phyloP scores from a whole-genome alignment of 2,113 vertebrate genomes.

The Acinonyx jubatus region DNA sequence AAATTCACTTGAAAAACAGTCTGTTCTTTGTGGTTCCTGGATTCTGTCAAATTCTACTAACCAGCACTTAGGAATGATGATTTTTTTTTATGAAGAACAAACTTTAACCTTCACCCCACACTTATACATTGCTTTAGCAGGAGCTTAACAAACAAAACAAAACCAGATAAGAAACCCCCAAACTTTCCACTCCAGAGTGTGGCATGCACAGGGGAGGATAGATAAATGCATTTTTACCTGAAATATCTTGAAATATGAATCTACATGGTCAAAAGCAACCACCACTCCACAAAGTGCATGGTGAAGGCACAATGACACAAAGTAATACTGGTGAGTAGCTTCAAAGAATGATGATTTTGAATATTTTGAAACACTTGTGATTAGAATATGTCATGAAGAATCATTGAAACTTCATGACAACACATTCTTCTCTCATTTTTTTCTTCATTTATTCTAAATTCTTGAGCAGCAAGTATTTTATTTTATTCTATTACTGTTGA shows the following conservation, averaged over 20 bases:
- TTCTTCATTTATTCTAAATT: too few species aligned
- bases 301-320: accelerated
- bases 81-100: too few species aligned
- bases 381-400: too few species aligned
- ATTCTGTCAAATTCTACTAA: too few species aligned
- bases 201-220: not conserved
- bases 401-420: too few species aligned
- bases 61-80: too few species aligned
- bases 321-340: not conserved
- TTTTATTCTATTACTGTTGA: too few species aligned
- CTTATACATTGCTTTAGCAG: not conserved
- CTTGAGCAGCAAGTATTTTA: too few species aligned
- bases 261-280: not conserved
- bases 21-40: too few species aligned
- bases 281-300: not conserved
- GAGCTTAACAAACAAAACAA: not conserved
- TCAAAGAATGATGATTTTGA: not conserved
- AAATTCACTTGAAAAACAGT: too few species aligned
- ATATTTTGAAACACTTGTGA: too few species aligned
- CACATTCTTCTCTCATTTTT: too few species aligned
- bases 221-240: not conserved
- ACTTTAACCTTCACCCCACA: not conserved
- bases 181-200: not conserved
- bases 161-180: not conserved
- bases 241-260: not conserved